These are phyloP conservation scores for Apogon talboti DNA, from an alignment of 2,797 vertebrate genomes.

Conservation along the genomic window DNA sequence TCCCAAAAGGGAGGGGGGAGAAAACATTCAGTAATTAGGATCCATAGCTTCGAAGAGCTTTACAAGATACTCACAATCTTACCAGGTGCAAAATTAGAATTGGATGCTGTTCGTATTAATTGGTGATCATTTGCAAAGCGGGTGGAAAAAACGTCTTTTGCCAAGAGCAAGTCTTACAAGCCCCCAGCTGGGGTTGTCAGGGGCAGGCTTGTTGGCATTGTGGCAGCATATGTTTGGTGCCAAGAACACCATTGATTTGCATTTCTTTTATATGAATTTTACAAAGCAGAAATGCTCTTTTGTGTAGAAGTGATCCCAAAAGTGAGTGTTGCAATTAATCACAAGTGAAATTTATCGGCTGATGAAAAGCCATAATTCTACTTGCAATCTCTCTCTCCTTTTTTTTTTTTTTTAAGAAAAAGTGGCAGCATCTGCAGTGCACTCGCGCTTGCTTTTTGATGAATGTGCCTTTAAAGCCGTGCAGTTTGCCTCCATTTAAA, in stretches of 20 bases:
- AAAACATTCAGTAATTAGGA: slow-evolving; percentile 69
- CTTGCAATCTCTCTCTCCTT: slow-evolving; percentile 76
- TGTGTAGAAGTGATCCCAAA: slow-evolving; percentile 87
- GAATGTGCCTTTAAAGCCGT: slow-evolving; percentile 88
- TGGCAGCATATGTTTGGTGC: slow-evolving; percentile 90
- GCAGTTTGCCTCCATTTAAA: slow-evolving; percentile 87
- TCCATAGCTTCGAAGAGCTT: slow-evolving; percentile 72
- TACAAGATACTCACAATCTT: slow-evolving; percentile 79
- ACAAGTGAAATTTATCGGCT: slow-evolving; percentile 90
- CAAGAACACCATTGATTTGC: slow-evolving; percentile 91
- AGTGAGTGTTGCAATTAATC: slow-evolving; percentile 92
- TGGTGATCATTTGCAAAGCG: slow-evolving; percentile 90
- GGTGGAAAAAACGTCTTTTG: slow-evolving; percentile 86
- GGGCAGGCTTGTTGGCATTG: slow-evolving; percentile 89
- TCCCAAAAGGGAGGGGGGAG: slow-evolving; percentile 30
- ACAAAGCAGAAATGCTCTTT: slow-evolving; percentile 89
- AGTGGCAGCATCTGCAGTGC: slow-evolving; percentile 87
- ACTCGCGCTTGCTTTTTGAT: slow-evolving; percentile 82
- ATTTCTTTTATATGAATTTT: slow-evolving; percentile 91
- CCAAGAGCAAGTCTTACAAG: slow-evolving; percentile 89
- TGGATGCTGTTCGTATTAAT: slow-evolving; percentile 90
- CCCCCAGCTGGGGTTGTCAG: slow-evolving; percentile 90
- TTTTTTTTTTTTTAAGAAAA: slow-evolving; percentile 75
- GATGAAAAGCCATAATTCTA: slow-evolving; percentile 91
- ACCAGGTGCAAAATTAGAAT: slow-evolving; percentile 88